These are phyloP conservation scores for Salvelinus alpinus DNA, from an alignment of 2,113 vertebrate species.

Conservation along the genomic window DNA sequence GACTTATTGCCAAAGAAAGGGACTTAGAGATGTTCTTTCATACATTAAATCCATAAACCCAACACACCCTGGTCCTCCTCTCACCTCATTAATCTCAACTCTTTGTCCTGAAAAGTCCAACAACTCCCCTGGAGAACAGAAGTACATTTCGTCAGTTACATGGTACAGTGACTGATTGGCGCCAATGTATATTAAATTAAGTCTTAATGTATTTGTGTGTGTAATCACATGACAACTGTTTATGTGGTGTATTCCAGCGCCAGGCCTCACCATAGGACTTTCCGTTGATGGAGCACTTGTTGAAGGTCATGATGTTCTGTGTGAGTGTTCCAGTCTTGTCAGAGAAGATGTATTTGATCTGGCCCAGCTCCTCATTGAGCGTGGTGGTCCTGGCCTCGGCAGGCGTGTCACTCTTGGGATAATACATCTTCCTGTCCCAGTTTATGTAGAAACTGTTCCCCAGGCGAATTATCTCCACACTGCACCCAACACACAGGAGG, in stretches of 20 bases:
- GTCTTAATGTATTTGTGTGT: background rate
- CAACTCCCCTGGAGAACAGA: constrained; percentile 72
- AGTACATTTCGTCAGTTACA: background rate
- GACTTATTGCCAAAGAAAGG: no score
- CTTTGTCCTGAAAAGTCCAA: constrained; percentile 73
- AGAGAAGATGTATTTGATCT: constrained; percentile 95
- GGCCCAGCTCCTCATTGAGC: constrained; percentile 94
- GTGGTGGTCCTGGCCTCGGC: constrained; percentile 93
- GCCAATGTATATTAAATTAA: background rate
- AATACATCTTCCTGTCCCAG: constrained; percentile 97
- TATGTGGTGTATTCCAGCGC: background rate
- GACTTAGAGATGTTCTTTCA: no score
- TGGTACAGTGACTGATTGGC: background rate
- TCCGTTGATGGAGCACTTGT: constrained; percentile 90
- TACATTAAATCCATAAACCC: no score
- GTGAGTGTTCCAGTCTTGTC: constrained; percentile 98
- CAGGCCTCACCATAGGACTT: constrained; percentile 81
- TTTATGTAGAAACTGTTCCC: constrained; percentile 94
- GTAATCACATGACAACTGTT: background rate
- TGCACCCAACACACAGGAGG: constrained; percentile 35
- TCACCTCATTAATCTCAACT: constrained; percentile 82
- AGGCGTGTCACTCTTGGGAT: constrained; percentile 78
- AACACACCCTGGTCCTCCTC: constrained; percentile 5
- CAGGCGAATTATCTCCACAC: constrained; percentile 93
- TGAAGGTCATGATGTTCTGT: constrained; percentile 96